A percentile compares a stretch with the other conserved stretches of the same genome.
Conservation (phyloP, 2,888 invertebrate species). For the Brachyptera risi region DNA sequence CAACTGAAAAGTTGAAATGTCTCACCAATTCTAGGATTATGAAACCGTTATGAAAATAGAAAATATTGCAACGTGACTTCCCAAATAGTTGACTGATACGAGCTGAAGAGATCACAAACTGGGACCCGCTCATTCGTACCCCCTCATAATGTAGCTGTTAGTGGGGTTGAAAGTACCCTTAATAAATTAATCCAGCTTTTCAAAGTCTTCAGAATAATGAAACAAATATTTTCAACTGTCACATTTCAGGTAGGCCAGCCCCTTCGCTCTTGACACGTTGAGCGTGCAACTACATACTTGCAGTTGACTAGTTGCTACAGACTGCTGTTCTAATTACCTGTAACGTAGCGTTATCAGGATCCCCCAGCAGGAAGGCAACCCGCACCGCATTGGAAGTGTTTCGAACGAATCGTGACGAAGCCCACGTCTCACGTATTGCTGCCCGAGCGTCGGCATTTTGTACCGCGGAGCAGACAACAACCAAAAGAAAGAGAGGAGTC, state of each 20-base stretch:
- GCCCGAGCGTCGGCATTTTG: slow-evolving; percentile 60
- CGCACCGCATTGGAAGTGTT: slow-evolving; percentile 35
- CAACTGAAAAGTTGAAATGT: too few relatives aligned
- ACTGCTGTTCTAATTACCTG: slow-evolving; percentile 48
- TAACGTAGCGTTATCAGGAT: slow-evolving; percentile 53
- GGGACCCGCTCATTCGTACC: too few relatives aligned
- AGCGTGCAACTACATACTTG: not conserved
- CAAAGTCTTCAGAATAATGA: too few relatives aligned
- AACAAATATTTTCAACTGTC: too few relatives aligned
- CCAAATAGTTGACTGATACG: too few relatives aligned
- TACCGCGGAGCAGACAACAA: slow-evolving; percentile 72
- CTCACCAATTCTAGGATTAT: too few relatives aligned
- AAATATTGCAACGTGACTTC: too few relatives aligned
- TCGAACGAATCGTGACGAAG: slow-evolving; percentile 41
- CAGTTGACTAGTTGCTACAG: not conserved
- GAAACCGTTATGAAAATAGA: too few relatives aligned
- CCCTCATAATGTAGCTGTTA: too few relatives aligned
- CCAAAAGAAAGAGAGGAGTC: slow-evolving; percentile 55
- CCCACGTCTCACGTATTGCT: slow-evolving; percentile 72
- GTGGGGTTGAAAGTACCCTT: too few relatives aligned
- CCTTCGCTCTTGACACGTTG: not conserved
- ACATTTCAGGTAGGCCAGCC: not conserved
- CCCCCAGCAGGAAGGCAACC: slow-evolving; percentile 58
- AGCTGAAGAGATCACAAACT: too few relatives aligned
- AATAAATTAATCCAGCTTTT: too few relatives aligned